Evolutionary conservation across 2,888 invertebrate genomes (phyloP).

Genomic region (Drosophila monieri): DNA sequence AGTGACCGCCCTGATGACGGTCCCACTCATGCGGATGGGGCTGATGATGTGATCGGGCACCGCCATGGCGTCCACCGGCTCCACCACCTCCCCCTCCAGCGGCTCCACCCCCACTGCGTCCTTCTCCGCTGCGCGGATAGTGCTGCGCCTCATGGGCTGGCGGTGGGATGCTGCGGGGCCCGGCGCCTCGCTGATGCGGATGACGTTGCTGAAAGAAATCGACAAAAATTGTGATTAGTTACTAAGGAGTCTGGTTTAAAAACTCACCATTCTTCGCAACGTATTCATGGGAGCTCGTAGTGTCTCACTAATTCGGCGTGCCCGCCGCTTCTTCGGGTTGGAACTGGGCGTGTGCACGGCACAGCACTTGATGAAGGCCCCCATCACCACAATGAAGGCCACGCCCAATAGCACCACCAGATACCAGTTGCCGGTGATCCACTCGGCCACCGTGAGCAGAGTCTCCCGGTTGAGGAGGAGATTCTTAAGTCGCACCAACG

Average conservation of each 20-base stretch:
- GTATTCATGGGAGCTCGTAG: slow-evolving; percentile 96
- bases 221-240: neutral
- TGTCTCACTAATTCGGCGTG: slow-evolving; percentile 96
- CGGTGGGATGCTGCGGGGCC: slow-evolving; percentile 85
- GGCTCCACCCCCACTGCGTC: slow-evolving; percentile 40
- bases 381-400: slow-evolving; percentile 97
- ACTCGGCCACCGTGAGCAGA: slow-evolving; percentile 93
- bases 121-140: slow-evolving; percentile 66
- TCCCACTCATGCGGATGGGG: slow-evolving; percentile 83
- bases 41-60: slow-evolving; percentile 67
- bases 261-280: slow-evolving; percentile 91
- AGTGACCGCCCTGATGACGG: slow-evolving; percentile 81
- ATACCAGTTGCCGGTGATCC: slow-evolving; percentile 98
- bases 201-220: slow-evolving; percentile 82
- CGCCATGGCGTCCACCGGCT: slow-evolving; percentile 47
- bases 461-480: slow-evolving; percentile 96
- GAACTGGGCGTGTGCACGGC: slow-evolving; percentile 99
- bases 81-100: slow-evolving; percentile 22
- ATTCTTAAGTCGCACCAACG: slow-evolving; percentile 97
- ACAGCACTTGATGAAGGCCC: slow-evolving; percentile 99
- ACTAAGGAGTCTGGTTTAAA: neutral
- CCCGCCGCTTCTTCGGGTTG: slow-evolving; percentile 98
- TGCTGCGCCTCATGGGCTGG: slow-evolving; percentile 84
- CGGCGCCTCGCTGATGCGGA: slow-evolving; percentile 81
- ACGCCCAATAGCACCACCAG: slow-evolving; percentile 96